Evolutionary conservation across 2,888 invertebrate species (phyloP).

Genomic region (Lucinisca nassula): DNA sequence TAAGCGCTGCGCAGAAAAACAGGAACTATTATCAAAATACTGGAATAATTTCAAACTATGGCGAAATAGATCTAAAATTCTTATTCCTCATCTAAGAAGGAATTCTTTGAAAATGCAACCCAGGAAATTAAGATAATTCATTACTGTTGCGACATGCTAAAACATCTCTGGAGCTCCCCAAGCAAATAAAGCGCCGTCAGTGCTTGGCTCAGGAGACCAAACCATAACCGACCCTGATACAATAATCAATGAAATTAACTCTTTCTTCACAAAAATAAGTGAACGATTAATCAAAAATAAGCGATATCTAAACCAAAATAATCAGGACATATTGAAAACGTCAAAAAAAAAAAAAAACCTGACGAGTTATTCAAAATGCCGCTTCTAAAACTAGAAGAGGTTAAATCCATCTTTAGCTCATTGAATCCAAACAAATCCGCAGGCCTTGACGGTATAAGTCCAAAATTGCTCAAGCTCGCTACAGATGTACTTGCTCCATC

Average conservation of each 20-base stretch:
- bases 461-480: not conserved
- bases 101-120: not conserved
- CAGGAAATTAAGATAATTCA: not conserved
- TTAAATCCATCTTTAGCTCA: not conserved
- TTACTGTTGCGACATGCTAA: not conserved
- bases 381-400: not conserved
- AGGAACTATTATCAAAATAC: not conserved
- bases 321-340: not conserved
- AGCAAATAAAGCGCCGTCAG: not conserved
- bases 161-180: not conserved
- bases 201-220: too few species aligned
- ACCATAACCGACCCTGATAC: not conserved
- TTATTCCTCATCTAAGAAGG: not conserved
- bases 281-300: not conserved
- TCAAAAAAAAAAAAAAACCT: not conserved
- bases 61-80: not conserved
- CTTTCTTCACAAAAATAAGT: not conserved
- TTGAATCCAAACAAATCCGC: not conserved
- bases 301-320: not conserved
- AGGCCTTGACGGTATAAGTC: not conserved
- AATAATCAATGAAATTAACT: not conserved
- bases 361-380: not conserved
- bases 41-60: not conserved
- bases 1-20: too few species aligned
- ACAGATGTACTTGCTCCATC: not conserved